Conservation (phyloP, 1,140 invertebrate species). For the Danaus plexippus region DNA sequence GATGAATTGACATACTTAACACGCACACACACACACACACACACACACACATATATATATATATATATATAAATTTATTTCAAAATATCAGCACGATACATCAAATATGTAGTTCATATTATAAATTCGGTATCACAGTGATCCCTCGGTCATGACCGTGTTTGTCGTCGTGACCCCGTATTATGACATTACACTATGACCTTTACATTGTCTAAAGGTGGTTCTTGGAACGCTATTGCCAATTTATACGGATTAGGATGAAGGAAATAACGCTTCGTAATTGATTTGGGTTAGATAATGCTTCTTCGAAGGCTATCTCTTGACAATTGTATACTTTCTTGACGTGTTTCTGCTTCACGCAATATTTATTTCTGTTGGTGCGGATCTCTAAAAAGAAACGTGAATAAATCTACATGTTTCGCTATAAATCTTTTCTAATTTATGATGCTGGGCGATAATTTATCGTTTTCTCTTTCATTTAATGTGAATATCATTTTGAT, state of each 20-base stretch:
- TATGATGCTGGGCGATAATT: conserved; percentile 6
- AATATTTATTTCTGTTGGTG: background rate
- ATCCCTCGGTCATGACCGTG: conserved; percentile 13
- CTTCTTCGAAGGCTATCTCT: no score
- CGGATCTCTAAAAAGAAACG: conserved; percentile 7
- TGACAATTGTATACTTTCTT: no score
- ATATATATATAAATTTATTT: no score
- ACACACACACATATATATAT: no score
- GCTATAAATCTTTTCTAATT: conserved; percentile 14
- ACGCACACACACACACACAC: no score
- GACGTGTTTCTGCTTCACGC: no score
- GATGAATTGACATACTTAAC: no score
- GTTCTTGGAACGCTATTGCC: conserved; percentile 15
- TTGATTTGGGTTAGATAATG: no score
- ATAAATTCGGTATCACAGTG: no score
- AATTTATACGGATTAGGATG: conserved; percentile 7
- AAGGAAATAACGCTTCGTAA: no score
- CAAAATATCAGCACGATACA: no score
- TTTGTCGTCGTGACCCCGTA: conserved; percentile 17
- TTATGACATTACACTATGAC: conserved; percentile 12
- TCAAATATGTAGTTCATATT: no score
- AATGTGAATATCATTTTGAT: background rate
- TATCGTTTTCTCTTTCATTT: conserved; percentile 5
- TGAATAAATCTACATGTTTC: conserved; percentile 1
- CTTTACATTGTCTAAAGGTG: conserved; percentile 20